Percentiles rank a stretch among this genome's conserved stretches.
phyloP scores from a whole-genome alignment of 2,797 vertebrate genomes.

The Pangasius macronema region DNA sequence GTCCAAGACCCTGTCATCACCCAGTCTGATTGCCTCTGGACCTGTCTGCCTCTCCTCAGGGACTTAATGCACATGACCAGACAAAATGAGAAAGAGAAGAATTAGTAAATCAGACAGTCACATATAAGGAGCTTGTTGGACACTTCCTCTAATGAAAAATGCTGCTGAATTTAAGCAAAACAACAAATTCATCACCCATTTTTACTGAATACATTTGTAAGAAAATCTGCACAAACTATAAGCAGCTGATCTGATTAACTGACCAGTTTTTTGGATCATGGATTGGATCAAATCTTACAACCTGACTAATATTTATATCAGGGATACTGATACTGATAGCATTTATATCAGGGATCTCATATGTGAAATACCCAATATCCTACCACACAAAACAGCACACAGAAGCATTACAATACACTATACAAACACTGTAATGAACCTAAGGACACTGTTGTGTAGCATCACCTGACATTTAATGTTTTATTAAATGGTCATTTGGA shows the following conservation, averaged over 20 bases:
- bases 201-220: not conserved
- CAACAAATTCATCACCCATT: not conserved
- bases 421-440: not conserved
- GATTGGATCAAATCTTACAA: not conserved
- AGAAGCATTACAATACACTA: not conserved
- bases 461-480: not conserved
- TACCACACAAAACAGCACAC: not conserved
- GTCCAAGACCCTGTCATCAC: constrained; percentile 35
- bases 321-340: not conserved
- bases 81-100: not conserved
- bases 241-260: not conserved
- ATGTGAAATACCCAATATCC: not conserved
- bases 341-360: not conserved
- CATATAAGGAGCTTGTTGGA: not conserved
- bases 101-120: not conserved
- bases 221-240: not conserved
- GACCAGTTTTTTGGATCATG: not conserved
- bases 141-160: not conserved
- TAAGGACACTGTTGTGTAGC: not conserved
- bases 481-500: not conserved
- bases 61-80: constrained; percentile 8
- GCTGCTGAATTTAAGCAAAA: not conserved
- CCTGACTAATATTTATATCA: not conserved
- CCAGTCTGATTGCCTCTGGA: constrained; percentile 45
- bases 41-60: constrained; percentile 25